A percentile compares a stretch with the other conserved stretches of the same genome.
Evolutionary conservation across 2,888 invertebrate species (phyloP).

Genomic region (Drosophila affinis): DNA sequence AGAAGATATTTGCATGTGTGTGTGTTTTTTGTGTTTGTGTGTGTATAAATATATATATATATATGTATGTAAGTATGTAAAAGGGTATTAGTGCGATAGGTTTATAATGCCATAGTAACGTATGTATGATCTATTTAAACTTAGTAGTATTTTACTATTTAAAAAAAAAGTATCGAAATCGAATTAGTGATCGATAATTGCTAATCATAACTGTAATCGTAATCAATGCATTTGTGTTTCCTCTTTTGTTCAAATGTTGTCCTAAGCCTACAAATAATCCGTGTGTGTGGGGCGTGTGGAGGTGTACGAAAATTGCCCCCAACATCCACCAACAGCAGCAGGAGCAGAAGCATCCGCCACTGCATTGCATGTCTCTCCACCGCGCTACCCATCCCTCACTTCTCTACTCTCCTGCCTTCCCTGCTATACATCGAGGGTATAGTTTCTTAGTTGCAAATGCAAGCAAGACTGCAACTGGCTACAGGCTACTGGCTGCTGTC

Average conservation of each 20-base stretch:
- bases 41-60: constrained; percentile 7
- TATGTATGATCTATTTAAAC: background rate
- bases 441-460: too few species aligned
- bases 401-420: background rate
- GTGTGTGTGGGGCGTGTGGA: background rate
- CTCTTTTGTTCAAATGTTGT: constrained; percentile 11
- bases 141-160: background rate
- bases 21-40: background rate
- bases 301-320: constrained; percentile 25
- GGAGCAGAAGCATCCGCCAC: background rate
- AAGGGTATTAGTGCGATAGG: background rate
- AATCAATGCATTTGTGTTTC: background rate
- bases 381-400: background rate
- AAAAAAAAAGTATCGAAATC: background rate
- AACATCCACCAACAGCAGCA: background rate
- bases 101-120: background rate
- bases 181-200: background rate
- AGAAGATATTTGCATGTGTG: constrained; percentile 1
- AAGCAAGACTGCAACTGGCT: too few species aligned
- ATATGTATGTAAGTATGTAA: background rate
- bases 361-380: background rate
- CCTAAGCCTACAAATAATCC: constrained; percentile 2
- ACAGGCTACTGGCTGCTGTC: background rate
- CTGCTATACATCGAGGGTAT: background rate
- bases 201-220: background rate